Percentiles rank a stretch among this genome's conserved stretches.
Conservation (phyloP, 2,888 invertebrate genomes). For the Hypomecis atomaria region DNA sequence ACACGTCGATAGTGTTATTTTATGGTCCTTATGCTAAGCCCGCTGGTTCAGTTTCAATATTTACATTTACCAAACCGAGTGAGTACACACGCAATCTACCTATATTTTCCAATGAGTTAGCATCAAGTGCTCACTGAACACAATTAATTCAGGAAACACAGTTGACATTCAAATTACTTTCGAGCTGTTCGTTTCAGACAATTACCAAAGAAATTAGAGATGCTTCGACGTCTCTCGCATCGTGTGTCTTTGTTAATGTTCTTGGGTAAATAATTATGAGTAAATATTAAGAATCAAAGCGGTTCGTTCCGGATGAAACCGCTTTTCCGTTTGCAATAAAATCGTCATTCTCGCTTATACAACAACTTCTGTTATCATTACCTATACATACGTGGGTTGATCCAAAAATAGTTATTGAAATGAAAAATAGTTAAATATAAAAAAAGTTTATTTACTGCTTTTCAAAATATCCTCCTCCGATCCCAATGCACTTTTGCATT, state of each 20-base stretch:
- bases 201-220: constrained; percentile 39
- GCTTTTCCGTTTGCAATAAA: too few species aligned
- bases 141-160: constrained; percentile 46
- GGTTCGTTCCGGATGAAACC: not conserved
- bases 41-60: constrained; percentile 10
- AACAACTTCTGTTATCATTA: too few species aligned
- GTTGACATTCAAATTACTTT: constrained; percentile 51
- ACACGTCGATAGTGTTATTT: too few species aligned
- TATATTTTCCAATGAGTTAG: constrained; percentile 23
- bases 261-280: constrained; percentile 23
- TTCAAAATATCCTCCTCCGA: too few species aligned
- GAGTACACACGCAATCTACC: constrained; percentile 5
- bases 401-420: too few species aligned
- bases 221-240: constrained; percentile 20
- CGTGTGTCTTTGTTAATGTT: constrained; percentile 13
- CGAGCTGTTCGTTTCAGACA: constrained; percentile 46
- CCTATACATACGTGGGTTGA: too few species aligned
- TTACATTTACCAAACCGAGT: constrained; percentile 11
- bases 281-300: constrained; percentile 2
- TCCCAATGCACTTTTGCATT: too few species aligned
- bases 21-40: too few species aligned
- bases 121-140: constrained; percentile 40
- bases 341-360: too few species aligned
- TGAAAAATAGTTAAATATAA: too few species aligned
- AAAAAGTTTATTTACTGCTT: too few species aligned